Conservation (phyloP, 2,797 vertebrate genomes). For the Sebastes alutus region DNA sequence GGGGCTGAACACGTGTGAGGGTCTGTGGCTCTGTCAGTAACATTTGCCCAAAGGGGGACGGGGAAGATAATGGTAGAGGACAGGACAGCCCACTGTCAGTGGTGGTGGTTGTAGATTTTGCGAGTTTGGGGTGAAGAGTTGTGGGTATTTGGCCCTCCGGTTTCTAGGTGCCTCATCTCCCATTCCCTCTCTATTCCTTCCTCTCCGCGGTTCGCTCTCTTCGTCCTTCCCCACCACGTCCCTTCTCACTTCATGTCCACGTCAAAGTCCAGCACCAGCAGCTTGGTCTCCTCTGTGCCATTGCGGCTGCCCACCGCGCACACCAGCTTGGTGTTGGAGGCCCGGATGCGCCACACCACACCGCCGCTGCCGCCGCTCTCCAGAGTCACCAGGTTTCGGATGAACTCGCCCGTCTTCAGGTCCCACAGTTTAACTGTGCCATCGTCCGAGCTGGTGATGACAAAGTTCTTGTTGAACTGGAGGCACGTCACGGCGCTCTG, state of each 20-base stretch:
- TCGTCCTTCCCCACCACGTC: conserved; percentile 31
- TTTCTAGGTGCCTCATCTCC: conserved; percentile 51
- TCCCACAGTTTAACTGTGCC: conserved; percentile 99
- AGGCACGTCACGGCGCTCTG: conserved; percentile 99
- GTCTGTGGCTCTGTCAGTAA: conserved; percentile 73
- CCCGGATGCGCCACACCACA: conserved; percentile 98
- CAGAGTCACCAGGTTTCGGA: conserved; percentile 98
- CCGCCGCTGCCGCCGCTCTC: conserved; percentile 99
- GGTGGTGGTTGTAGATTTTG: conserved; percentile 63
- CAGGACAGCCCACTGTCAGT: conserved; percentile 71
- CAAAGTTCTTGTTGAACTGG: conserved; percentile 99
- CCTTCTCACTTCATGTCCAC: conserved; percentile 98
- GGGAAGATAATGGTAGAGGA: conserved; percentile 69
- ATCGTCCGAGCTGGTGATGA: conserved; percentile 99
- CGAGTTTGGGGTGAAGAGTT: conserved; percentile 68
- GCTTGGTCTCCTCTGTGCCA: conserved; percentile 99
- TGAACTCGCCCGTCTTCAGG: conserved; percentile 99
- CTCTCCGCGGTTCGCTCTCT: conserved; percentile 36
- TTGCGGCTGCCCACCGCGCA: conserved; percentile 99
- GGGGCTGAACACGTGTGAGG: conserved; percentile 49
- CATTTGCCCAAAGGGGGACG: conserved; percentile 40
- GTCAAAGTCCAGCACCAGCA: conserved; percentile 99
- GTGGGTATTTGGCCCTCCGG: conserved; percentile 33
- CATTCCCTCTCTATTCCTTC: conserved; percentile 39
- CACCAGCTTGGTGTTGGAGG: conserved; percentile 99